Percentiles rank a stretch among this genome's conserved stretches.
Evolutionary conservation across 2,113 vertebrate genomes (phyloP).

Genomic region (Polypterus bichir): DNA sequence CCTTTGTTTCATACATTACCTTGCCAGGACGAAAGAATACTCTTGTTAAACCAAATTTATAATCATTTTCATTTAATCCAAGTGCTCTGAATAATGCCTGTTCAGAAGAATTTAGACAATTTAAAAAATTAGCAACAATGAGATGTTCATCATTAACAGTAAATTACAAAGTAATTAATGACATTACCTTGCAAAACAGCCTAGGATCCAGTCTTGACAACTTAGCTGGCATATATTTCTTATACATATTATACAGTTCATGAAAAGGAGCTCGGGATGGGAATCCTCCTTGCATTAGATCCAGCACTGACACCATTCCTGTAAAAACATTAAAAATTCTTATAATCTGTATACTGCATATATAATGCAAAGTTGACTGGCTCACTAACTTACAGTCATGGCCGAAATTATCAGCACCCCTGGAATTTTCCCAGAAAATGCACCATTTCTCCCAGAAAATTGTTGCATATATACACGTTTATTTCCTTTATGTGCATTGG

Average conservation of each 20-base stretch:
- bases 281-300: slow-evolving; percentile 96
- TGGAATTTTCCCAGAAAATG: no score
- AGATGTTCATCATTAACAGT: neutral
- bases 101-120: slow-evolving; percentile 23
- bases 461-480: no score
- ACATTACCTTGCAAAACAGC: slow-evolving; percentile 85
- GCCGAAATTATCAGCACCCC: no score
- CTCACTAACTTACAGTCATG: no score
- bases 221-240: slow-evolving; percentile 87
- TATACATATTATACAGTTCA: slow-evolving; percentile 98
- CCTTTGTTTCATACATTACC: slow-evolving; percentile 45
- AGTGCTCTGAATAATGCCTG: slow-evolving; percentile 96
- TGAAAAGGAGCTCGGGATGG: slow-evolving; percentile 92
- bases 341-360: neutral
- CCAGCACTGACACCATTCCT: slow-evolving; percentile 97
- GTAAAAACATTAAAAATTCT: neutral
- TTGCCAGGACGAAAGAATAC: slow-evolving; percentile 96
- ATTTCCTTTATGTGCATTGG: no score
- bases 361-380: no score
- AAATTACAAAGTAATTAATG: neutral
- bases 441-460: no score
- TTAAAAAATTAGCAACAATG: slow-evolving; percentile 22
- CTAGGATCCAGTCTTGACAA: slow-evolving; percentile 82
- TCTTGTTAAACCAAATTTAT: slow-evolving; percentile 93
- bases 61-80: slow-evolving; percentile 89